These are phyloP conservation scores for Quadriops clusia DNA, from an alignment of 2,888 invertebrate genomes.

Conservation along the genomic window DNA sequence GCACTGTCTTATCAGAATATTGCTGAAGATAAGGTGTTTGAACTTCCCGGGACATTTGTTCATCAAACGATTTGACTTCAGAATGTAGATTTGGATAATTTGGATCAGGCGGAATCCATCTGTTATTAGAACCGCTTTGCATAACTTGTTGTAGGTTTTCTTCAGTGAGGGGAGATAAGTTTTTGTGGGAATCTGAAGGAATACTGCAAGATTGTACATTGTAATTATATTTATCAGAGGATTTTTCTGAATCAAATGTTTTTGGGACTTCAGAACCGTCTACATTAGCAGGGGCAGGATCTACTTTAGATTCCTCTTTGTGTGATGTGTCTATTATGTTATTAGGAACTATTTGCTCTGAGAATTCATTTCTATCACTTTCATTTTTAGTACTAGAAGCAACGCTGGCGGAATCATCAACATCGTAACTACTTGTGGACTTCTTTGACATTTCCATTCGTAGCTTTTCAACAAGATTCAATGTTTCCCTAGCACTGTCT, in stretches of 20 bases:
- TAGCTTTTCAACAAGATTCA: conserved; percentile 73
- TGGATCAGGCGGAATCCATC: conserved; percentile 51
- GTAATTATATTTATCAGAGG: conserved; percentile 17
- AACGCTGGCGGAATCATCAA: conserved; percentile 30
- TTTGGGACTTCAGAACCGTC: too few species aligned
- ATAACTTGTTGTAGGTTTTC: conserved; percentile 7
- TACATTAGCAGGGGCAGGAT: too few species aligned
- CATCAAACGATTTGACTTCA: too few species aligned
- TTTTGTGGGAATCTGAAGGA: background rate
- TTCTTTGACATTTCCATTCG: conserved; percentile 62
- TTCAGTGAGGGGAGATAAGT: background rate
- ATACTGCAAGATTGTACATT: conserved; percentile 7
- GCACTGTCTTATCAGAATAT: conserved; percentile 5
- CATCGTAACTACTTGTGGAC: conserved; percentile 37
- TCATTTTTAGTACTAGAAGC: conserved; percentile 35
- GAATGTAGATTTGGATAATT: conserved; percentile 23
- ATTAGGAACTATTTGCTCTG: conserved; percentile 30
- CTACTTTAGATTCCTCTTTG: conserved; percentile 22
- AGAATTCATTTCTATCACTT: conserved; percentile 27
- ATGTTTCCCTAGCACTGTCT: conserved; percentile 70
- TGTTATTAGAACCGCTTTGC: conserved; percentile 37
- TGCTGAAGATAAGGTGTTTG: too few species aligned
- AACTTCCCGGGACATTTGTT: too few species aligned
- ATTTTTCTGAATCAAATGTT: too few species aligned
- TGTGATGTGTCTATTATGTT: conserved; percentile 21